Conservation (phyloP, 2,888 invertebrate genomes). For the Leucophora obtusa region DNA sequence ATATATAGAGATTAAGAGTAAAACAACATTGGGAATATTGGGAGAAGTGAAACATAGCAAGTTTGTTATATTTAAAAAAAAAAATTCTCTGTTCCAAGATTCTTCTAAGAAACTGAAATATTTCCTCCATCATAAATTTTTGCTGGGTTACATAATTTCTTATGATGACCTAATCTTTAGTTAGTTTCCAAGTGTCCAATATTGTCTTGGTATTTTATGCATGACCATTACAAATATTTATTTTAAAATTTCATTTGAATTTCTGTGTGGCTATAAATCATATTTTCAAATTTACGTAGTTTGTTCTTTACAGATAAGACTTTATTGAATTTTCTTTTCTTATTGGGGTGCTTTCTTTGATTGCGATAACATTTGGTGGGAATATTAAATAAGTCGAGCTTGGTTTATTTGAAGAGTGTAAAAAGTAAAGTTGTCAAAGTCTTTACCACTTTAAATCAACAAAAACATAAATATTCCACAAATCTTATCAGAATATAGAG, state of each 20-base stretch:
- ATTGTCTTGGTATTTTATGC: background rate
- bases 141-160: background rate
- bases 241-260: background rate
- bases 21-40: too few species aligned
- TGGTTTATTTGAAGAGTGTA: background rate
- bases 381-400: background rate
- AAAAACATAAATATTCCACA: background rate
- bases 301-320: background rate
- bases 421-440: background rate
- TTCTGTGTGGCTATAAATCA: conserved; percentile 31
- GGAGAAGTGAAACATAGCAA: too few species aligned
- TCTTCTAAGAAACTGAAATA: too few species aligned
- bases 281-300: conserved; percentile 16
- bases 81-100: too few species aligned
- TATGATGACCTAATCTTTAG: conserved; percentile 9
- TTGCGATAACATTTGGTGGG: background rate
- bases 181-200: background rate
- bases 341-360: background rate
- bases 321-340: background rate
- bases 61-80: too few species aligned
- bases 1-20: too few species aligned
- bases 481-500: background rate
- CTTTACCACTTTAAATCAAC: background rate
- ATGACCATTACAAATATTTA: conserved; percentile 36
- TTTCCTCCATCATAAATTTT: too few species aligned